Conservation (phyloP, 2,113 vertebrate species). For the Formicarius rufipectus region DNA sequence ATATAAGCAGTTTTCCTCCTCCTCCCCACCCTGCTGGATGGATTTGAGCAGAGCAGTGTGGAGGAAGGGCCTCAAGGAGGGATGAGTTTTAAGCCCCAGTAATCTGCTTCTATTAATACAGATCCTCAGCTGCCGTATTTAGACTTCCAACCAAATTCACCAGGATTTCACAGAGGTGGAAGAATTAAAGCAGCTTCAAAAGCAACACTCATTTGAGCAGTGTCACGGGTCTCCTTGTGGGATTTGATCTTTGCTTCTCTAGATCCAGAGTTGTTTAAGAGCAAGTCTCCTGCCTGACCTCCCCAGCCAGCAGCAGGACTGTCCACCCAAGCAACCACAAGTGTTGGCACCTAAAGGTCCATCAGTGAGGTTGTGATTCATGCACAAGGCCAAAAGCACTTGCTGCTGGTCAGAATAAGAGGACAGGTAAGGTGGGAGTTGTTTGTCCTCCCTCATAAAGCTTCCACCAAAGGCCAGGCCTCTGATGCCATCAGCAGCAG, state of each 20-base stretch:
- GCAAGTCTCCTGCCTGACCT: neutral
- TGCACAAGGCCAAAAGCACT: neutral
- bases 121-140: neutral
- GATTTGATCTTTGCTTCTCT: neutral
- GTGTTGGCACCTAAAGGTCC: neutral
- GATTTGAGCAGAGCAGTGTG: neutral
- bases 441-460: neutral
- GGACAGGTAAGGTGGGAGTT: neutral
- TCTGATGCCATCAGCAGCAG: rapidly evolving
- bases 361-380: neutral
- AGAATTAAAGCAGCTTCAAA: neutral
- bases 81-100: neutral
- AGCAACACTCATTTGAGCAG: rapidly evolving
- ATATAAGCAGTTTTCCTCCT: neutral
- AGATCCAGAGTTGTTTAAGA: neutral
- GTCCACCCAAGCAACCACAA: neutral
- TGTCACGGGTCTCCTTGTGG: neutral
- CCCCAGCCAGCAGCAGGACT: neutral
- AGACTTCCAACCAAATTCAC: neutral
- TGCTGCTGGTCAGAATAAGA: neutral
- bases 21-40: rapidly evolving
- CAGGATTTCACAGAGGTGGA: neutral
- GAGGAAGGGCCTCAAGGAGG: neutral
- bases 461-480: neutral
- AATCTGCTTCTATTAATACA: neutral